Evolutionary conservation across 2,113 vertebrate species (phyloP).

Genomic region (Nothoprocta pentlandii): DNA sequence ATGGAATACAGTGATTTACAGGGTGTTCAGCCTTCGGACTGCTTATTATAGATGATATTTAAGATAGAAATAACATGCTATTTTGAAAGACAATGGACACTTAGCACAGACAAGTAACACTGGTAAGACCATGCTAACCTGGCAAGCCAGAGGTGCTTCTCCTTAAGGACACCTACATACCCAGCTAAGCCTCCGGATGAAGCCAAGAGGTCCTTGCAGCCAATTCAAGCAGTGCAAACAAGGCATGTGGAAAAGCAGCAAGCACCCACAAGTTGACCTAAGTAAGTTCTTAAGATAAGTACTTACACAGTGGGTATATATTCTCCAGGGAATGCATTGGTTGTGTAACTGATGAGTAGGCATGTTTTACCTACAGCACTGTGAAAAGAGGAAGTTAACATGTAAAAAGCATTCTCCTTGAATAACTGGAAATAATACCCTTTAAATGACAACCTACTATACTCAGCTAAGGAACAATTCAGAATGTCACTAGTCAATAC

Average conservation of each 20-base stretch:
- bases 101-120: neutral
- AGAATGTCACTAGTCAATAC: neutral
- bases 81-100: neutral
- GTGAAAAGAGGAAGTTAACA: conserved; percentile 48
- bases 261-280: neutral
- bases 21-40: neutral
- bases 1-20: neutral
- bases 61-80: neutral
- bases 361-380: conserved; percentile 99
- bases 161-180: neutral
- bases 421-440: neutral
- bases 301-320: conserved; percentile 99
- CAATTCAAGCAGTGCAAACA: neutral
- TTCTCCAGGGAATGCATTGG: conserved; percentile 98
- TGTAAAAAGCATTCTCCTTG: neutral
- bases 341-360: conserved; percentile 99
- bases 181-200: neutral
- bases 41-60: neutral
- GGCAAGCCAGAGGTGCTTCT: neutral
- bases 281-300: neutral
- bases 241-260: neutral
- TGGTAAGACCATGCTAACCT: neutral
- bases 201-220: neutral
- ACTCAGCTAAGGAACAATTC: neutral
- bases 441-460: neutral